Percentiles rank a stretch among this genome's conserved stretches.
These are phyloP conservation scores for Camelus dromedarius DNA, from an alignment of 2,113 vertebrate species.

Conservation along the genomic window DNA sequence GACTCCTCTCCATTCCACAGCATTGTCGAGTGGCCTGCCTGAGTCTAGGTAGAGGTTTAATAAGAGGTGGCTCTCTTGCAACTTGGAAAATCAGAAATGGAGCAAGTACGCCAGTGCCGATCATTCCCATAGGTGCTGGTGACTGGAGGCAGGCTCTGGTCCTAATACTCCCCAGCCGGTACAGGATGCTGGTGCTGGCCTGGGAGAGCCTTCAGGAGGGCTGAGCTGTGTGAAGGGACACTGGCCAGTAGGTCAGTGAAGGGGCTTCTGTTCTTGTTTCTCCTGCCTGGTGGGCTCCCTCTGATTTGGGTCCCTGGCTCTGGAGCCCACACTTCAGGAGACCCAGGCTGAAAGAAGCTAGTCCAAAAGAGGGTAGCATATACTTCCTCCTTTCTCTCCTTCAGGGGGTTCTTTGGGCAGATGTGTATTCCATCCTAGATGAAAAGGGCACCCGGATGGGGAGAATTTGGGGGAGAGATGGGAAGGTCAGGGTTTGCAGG, in stretches of 20 bases:
- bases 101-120: background rate
- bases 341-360: background rate
- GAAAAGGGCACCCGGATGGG: background rate
- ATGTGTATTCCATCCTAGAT: background rate
- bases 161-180: background rate
- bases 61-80: background rate
- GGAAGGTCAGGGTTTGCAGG: background rate
- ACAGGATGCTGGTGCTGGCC: background rate
- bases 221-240: background rate
- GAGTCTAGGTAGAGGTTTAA: background rate
- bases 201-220: background rate
- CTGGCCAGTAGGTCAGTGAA: accelerated
- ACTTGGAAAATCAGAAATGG: background rate
- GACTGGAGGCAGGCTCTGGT: background rate
- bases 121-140: background rate
- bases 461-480: background rate
- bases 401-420: background rate
- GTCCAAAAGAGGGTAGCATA: background rate
- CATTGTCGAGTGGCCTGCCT: background rate
- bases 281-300: accelerated
- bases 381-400: background rate
- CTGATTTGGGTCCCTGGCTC: background rate
- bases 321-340: background rate
- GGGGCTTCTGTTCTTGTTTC: background rate
- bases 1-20: background rate